Evolutionary conservation across 1,140 invertebrate genomes (phyloP).

Genomic region (Polypedilum pembai): DNA sequence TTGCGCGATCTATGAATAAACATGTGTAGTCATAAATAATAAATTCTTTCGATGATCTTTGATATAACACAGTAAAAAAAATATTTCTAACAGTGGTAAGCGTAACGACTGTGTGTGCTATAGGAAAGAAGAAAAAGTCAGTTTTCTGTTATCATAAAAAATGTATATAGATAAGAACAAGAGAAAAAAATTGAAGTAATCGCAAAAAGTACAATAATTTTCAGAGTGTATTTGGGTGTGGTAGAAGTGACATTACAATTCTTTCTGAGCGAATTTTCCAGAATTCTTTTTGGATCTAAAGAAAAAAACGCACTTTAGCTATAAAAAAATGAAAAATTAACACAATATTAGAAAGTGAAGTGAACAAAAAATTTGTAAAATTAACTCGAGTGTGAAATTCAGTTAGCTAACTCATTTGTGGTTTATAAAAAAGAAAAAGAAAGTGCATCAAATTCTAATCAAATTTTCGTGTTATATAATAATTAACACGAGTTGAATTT

Average conservation of each 20-base stretch:
- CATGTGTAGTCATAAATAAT: background rate
- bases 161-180: background rate
- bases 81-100: no score
- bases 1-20: background rate
- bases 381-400: background rate
- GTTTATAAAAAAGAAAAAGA: no score
- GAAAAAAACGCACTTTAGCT: background rate
- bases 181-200: conserved; percentile 18
- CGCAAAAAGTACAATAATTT: background rate
- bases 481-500: no score
- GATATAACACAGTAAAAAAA: no score
- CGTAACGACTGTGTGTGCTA: no score
- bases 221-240: conserved; percentile 21
- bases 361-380: background rate
- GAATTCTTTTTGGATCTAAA: background rate
- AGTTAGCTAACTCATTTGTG: background rate
- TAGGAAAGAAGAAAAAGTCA: background rate
- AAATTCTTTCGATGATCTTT: no score
- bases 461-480: no score
- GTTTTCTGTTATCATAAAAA: background rate
- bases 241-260: conserved; percentile 17
- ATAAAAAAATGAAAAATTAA: background rate
- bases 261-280: no score
- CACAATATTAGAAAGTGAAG: background rate
- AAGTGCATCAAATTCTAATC: no score